phyloP scores from a whole-genome alignment of 2,113 vertebrate species.

The Arothron firmamentum region DNA sequence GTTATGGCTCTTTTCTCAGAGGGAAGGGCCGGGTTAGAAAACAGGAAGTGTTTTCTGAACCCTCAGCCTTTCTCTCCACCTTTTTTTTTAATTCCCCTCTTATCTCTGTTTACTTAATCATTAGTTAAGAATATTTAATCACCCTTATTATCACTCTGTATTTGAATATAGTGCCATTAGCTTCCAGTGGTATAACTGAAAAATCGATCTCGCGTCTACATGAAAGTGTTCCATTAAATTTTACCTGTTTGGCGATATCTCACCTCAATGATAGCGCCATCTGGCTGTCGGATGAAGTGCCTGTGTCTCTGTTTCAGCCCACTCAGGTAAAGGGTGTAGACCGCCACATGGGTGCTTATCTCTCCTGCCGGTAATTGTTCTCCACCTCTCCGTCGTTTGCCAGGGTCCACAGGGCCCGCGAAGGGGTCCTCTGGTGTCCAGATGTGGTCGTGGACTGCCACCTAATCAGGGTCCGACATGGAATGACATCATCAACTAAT shows the following conservation, averaged over 20 bases:
- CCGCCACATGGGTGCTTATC: slow-evolving; percentile 74
- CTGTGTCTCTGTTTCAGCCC: slow-evolving; percentile 80
- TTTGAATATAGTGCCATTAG: too few species aligned
- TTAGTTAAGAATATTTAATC: too few species aligned
- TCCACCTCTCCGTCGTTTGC: slow-evolving; percentile 50
- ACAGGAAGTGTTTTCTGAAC: slow-evolving; percentile 1
- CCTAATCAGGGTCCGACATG: slow-evolving; percentile 74
- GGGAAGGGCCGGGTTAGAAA: background rate
- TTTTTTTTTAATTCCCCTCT: background rate
- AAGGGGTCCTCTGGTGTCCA: slow-evolving; percentile 77
- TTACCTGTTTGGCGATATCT: slow-evolving; percentile 11
- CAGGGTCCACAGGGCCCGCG: slow-evolving; percentile 47
- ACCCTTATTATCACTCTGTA: too few species aligned
- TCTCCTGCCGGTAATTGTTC: slow-evolving; percentile 42
- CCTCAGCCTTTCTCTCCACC: background rate
- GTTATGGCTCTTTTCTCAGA: background rate
- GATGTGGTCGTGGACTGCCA: slow-evolving; percentile 87
- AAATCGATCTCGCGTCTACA: too few species aligned
- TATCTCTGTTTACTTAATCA: background rate
- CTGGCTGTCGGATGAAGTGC: slow-evolving; percentile 82
- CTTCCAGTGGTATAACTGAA: too few species aligned
- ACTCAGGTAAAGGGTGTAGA: slow-evolving; percentile 81
- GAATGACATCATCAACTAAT: background rate
- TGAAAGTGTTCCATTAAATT: too few species aligned
- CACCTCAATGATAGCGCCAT: slow-evolving; percentile 89